These are phyloP conservation scores for Apis mellifera DNA, from an alignment of 1,140 invertebrate species.

Conservation along the genomic window DNA sequence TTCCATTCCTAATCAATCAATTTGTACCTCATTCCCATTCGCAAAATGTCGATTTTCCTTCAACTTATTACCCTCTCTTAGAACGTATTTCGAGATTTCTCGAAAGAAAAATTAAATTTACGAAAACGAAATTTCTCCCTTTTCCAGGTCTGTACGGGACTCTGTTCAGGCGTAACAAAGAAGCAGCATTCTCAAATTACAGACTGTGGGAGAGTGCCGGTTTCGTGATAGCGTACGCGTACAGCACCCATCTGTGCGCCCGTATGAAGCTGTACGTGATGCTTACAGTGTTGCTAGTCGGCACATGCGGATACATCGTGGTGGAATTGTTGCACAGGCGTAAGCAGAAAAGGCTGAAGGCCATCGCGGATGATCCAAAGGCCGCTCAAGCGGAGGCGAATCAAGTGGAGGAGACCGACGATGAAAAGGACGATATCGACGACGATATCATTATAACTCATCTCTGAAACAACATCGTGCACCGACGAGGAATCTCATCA, in stretches of 20 bases:
- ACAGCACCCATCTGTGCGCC: slow-evolving; percentile 93
- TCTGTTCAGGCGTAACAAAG: slow-evolving; percentile 94
- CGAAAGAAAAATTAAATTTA: too few species aligned
- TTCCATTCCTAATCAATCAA: too few species aligned
- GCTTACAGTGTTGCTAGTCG: slow-evolving; percentile 89
- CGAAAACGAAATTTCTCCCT: not conserved
- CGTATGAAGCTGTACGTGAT: slow-evolving; percentile 95
- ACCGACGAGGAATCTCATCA: not conserved
- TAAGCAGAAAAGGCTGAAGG: slow-evolving; percentile 87
- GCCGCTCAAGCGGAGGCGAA: slow-evolving; percentile 83
- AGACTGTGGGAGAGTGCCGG: slow-evolving; percentile 96
- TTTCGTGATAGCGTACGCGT: slow-evolving; percentile 95
- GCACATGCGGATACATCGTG: slow-evolving; percentile 90
- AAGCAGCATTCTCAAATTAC: slow-evolving; percentile 98
- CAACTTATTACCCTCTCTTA: too few species aligned
- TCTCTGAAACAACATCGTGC: slow-evolving; percentile 81
- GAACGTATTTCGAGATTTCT: too few species aligned
- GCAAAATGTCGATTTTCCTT: too few species aligned
- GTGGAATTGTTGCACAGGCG: slow-evolving; percentile 92
- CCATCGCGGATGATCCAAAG: slow-evolving; percentile 85
- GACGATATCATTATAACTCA: slow-evolving; percentile 93
- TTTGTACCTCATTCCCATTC: too few species aligned
- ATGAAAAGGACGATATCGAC: slow-evolving; percentile 92
- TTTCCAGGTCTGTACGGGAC: slow-evolving; percentile 94
- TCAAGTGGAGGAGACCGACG: slow-evolving; percentile 87